A percentile compares a stretch with the other conserved stretches of the same genome.
phyloP scores from a whole-genome alignment of 2,797 vertebrate genomes.

The Anguilla anguilla region DNA sequence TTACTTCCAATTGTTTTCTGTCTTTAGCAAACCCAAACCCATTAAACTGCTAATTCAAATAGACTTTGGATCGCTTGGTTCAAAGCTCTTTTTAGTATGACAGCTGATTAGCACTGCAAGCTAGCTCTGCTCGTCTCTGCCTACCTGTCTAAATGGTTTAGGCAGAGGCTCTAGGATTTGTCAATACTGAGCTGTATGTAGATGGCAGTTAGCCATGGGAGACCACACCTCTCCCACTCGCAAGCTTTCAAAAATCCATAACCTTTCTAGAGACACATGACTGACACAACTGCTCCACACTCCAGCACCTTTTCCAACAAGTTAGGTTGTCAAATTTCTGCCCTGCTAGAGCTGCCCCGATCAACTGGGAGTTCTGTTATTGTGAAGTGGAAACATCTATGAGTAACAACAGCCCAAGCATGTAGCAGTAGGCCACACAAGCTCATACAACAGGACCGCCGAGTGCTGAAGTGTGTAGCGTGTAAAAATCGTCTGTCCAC shows the following conservation, averaged over 20 bases:
- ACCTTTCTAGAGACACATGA: not conserved
- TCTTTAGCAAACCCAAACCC: not conserved
- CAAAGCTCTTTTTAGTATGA: not conserved
- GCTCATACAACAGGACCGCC: too few relatives aligned
- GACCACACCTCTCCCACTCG: not conserved
- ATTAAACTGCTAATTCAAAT: not conserved
- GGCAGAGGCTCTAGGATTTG: not conserved
- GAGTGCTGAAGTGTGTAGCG: too few relatives aligned
- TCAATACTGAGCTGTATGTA: not conserved
- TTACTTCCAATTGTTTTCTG: not conserved
- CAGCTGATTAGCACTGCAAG: slow-evolving; percentile 1
- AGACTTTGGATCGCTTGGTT: not conserved
- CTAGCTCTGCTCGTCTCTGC: not conserved
- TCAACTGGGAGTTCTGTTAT: too few relatives aligned
- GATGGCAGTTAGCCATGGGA: not conserved
- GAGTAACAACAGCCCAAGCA: too few relatives aligned
- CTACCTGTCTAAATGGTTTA: not conserved
- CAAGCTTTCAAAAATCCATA: not conserved
- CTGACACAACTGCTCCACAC: not conserved
- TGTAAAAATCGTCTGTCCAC: too few relatives aligned
- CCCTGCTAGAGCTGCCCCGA: too few relatives aligned
- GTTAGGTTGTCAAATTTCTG: too few relatives aligned
- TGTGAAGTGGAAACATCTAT: too few relatives aligned
- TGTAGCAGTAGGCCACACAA: too few relatives aligned
- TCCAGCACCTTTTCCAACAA: not conserved